Evolutionary conservation across 2,888 invertebrate species (phyloP).

Genomic region (Eilema sororculum): DNA sequence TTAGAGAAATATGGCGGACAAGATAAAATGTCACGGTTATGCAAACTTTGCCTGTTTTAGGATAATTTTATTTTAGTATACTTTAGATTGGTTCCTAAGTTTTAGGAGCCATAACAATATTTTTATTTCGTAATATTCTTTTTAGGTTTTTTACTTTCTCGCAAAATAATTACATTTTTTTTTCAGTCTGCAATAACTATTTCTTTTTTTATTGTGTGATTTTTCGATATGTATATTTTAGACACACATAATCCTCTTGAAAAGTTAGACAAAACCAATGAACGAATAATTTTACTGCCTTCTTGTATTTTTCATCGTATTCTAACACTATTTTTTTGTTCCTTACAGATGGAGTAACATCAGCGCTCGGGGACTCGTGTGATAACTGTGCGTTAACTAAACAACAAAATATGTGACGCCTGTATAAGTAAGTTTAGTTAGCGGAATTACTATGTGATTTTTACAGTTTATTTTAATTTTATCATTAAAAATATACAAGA

Average conservation of each 20-base stretch:
- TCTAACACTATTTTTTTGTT: constrained; percentile 44
- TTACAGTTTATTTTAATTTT: constrained; percentile 66
- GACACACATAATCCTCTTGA: background rate
- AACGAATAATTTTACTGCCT: background rate
- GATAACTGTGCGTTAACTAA: constrained; percentile 78
- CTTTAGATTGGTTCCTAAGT: background rate
- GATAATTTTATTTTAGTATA: too few relatives aligned
- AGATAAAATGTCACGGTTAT: constrained; percentile 11
- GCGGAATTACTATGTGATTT: constrained; percentile 84
- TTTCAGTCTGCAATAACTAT: background rate
- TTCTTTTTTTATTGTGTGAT: background rate
- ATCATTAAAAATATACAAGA: constrained; percentile 67
- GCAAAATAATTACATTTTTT: background rate
- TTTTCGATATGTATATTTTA: background rate
- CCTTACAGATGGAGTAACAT: constrained; percentile 72
- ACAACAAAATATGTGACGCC: constrained; percentile 62
- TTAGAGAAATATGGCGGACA: constrained; percentile 30
- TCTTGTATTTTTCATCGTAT: constrained; percentile 1
- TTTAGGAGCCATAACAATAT: background rate
- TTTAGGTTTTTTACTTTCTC: too few relatives aligned
- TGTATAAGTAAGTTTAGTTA: constrained; percentile 75
- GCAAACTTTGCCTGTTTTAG: background rate
- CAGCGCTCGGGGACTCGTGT: constrained; percentile 65
- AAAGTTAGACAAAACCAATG: background rate
- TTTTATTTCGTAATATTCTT: background rate